A percentile compares a stretch with the other conserved stretches of the same genome.
These are phyloP conservation scores for Dicyrtomina minuta DNA, from an alignment of 2,888 invertebrate genomes.

Conservation along the genomic window DNA sequence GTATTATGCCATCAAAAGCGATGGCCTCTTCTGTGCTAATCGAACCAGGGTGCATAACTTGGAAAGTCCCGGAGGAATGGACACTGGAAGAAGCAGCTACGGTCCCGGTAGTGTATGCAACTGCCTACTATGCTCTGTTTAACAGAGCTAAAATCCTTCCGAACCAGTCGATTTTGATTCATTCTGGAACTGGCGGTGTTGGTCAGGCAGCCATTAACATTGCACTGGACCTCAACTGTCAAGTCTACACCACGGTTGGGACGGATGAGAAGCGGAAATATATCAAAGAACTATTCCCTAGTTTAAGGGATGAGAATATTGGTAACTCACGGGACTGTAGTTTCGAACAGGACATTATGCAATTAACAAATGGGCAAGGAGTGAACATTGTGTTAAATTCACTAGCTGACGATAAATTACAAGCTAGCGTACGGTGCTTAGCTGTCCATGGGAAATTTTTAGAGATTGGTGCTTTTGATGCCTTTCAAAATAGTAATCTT, in stretches of 20 bases:
- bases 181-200: slow-evolving; percentile 70
- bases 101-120: no score
- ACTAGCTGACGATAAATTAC: slow-evolving; percentile 57
- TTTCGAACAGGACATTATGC: slow-evolving; percentile 60
- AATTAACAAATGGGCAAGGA: slow-evolving; percentile 78
- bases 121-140: slow-evolving; percentile 65
- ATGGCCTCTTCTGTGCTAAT: no score
- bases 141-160: slow-evolving; percentile 61
- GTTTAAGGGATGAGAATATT: slow-evolving; percentile 66
- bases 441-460: no score
- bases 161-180: slow-evolving; percentile 60
- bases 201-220: slow-evolving; percentile 76
- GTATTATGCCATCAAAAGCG: slow-evolving; percentile 69
- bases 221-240: slow-evolving; percentile 66
- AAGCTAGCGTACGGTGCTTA: slow-evolving; percentile 67
- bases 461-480: no score
- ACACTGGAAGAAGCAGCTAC: slow-evolving; percentile 64
- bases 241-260: slow-evolving; percentile 72
- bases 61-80: slow-evolving; percentile 67
- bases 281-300: slow-evolving; percentile 81
- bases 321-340: slow-evolving; percentile 57
- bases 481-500: slow-evolving; percentile 61
- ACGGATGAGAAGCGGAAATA: slow-evolving; percentile 82
- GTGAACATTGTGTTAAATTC: slow-evolving; percentile 92
- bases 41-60: slow-evolving; percentile 58